A percentile compares a stretch with the other conserved stretches of the same genome.
phyloP scores from a whole-genome alignment of 2,797 vertebrate genomes.

The Sebastes flavidus region DNA sequence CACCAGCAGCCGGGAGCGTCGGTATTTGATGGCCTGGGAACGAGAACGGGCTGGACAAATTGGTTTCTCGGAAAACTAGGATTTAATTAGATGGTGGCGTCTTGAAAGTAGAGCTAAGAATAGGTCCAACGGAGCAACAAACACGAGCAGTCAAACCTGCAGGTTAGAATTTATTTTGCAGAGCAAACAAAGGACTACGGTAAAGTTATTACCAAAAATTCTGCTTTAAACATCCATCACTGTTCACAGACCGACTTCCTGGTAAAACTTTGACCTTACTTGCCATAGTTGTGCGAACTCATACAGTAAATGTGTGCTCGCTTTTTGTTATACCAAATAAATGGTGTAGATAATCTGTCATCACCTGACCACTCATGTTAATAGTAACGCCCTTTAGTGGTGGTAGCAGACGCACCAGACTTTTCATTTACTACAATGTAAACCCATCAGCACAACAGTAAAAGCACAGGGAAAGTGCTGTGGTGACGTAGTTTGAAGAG shows the following conservation, averaged over 20 bases:
- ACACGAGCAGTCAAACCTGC: neutral
- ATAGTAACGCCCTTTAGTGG: no score
- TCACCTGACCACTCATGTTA: neutral
- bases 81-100: neutral
- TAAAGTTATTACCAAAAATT: neutral
- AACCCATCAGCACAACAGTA: no score
- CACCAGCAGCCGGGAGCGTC: no score
- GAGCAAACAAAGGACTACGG: neutral
- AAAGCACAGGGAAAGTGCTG: no score
- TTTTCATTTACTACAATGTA: no score
- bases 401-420: no score
- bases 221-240: neutral
- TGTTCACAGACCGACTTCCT: neutral
- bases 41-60: neutral
- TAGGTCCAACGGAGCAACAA: neutral
- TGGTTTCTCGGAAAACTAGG: neutral
- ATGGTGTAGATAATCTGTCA: neutral
- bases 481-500: no score
- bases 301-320: neutral
- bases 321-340: neutral
- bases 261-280: no score
- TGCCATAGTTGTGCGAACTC: neutral
- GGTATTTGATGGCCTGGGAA: no score
- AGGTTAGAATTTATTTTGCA: neutral
- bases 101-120: neutral